phyloP scores from a whole-genome alignment of 1,140 invertebrate genomes.

The Zaprionus tsacasi region DNA sequence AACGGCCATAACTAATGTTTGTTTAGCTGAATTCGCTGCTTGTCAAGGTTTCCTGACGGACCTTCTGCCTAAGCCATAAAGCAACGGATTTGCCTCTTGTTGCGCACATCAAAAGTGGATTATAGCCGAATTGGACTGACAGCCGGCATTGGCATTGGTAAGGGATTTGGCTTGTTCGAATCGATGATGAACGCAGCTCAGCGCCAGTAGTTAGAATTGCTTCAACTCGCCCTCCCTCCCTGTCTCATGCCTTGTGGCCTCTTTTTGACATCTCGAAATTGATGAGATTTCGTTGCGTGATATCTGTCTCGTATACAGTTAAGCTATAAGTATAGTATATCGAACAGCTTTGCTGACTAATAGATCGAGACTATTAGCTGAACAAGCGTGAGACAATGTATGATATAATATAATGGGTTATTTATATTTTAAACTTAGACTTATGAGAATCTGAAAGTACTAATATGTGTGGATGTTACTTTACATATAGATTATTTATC shows the following conservation, averaged over 20 bases:
- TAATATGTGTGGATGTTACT: too few species aligned
- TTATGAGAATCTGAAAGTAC: too few species aligned
- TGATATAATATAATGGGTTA: neutral
- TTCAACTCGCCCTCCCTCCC: too few species aligned
- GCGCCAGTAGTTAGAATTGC: constrained; percentile 1
- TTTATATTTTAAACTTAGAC: neutral
- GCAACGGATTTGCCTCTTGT: constrained; percentile 37
- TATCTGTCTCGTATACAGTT: neutral
- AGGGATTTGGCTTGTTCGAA: constrained; percentile 25
- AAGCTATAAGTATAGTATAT: neutral
- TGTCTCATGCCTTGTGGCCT: neutral
- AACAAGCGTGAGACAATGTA: neutral
- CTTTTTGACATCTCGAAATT: neutral
- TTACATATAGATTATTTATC: too few species aligned
- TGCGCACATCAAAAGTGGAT: constrained; percentile 43
- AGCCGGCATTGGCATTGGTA: constrained; percentile 37
- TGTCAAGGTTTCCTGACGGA: constrained; percentile 34
- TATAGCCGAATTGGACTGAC: constrained; percentile 37
- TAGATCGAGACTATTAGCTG: neutral
- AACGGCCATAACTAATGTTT: constrained; percentile 33
- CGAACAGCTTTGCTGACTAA: neutral
- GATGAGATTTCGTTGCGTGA: neutral
- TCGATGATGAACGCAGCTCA: constrained; percentile 19
- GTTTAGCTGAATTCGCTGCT: constrained; percentile 18
- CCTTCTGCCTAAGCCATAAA: constrained; percentile 35